These are phyloP conservation scores for Phrynocephalus forsythii DNA, from an alignment of 2,797 vertebrate species.

Conservation along the genomic window DNA sequence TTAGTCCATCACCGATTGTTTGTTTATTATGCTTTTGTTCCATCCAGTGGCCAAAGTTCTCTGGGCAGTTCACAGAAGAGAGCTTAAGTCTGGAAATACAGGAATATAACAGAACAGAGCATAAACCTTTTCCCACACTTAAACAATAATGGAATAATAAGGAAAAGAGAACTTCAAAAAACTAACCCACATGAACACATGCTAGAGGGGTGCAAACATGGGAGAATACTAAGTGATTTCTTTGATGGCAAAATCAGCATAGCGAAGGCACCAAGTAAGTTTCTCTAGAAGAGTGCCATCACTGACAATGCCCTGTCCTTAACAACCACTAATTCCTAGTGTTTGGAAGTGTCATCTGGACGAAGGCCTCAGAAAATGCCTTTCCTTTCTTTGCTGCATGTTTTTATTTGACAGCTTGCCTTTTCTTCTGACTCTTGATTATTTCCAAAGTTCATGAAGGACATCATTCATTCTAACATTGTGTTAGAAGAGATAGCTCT, in stretches of 20 bases:
- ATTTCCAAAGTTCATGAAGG: too few species aligned
- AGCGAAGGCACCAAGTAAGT: too few species aligned
- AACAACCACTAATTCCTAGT: too few species aligned
- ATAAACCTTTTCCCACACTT: neutral
- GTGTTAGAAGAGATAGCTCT: too few species aligned
- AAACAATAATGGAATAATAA: neutral
- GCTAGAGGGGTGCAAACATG: too few species aligned
- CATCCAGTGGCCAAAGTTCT: neutral
- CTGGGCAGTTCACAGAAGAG: neutral
- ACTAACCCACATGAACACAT: too few species aligned
- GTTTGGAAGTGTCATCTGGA: neutral
- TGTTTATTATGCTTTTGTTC: neutral
- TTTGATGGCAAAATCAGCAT: too few species aligned
- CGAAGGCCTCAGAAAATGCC: neutral
- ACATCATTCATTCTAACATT: too few species aligned
- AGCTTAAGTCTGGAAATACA: neutral
- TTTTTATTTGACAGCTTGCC: neutral
- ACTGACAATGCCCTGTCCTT: neutral
- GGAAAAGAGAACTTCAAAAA: neutral
- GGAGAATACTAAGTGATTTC: too few species aligned
- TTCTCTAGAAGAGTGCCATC: neutral
- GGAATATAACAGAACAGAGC: neutral
- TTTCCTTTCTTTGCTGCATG: neutral
- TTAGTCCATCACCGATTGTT: neutral
- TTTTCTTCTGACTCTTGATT: neutral